phyloP scores from a whole-genome alignment of 2,113 vertebrate species.

The Dolichallabes microphthalmus region DNA sequence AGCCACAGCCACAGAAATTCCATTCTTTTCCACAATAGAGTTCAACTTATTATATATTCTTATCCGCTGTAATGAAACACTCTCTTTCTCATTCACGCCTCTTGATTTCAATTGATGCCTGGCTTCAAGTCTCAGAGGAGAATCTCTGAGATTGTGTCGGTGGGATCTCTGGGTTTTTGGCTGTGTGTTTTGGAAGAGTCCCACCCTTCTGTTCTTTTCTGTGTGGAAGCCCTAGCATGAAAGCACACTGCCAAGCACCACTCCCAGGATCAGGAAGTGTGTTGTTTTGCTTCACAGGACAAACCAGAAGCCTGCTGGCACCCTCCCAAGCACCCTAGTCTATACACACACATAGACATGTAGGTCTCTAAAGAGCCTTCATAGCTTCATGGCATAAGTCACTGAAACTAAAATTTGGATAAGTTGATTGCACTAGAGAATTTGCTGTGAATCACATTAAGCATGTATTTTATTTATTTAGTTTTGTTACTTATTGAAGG shows the following conservation, averaged over 20 bases:
- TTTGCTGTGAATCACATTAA: background rate
- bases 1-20: conserved; percentile 10
- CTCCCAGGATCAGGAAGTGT: conserved; percentile 44
- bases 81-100: background rate
- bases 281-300: conserved; percentile 41
- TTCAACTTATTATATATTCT: conserved; percentile 18
- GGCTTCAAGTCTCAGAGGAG: conserved; percentile 4
- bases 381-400: background rate
- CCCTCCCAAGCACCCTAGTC: background rate
- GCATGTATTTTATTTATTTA: background rate
- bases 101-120: background rate
- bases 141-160: conserved; percentile 14
- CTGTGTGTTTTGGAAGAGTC: conserved; percentile 22
- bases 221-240: conserved; percentile 28
- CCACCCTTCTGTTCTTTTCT: conserved; percentile 45
- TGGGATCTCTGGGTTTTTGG: conserved; percentile 20
- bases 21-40: conserved; percentile 24
- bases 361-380: background rate
- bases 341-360: background rate
- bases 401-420: background rate
- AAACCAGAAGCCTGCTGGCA: conserved; percentile 18
- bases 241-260: conserved; percentile 25
- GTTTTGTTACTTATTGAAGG: background rate
- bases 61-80: conserved; percentile 21
- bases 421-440: background rate